These are phyloP conservation scores for Brachionus paranguensis DNA, from an alignment of 1,140 invertebrate species.

Conservation along the genomic window DNA sequence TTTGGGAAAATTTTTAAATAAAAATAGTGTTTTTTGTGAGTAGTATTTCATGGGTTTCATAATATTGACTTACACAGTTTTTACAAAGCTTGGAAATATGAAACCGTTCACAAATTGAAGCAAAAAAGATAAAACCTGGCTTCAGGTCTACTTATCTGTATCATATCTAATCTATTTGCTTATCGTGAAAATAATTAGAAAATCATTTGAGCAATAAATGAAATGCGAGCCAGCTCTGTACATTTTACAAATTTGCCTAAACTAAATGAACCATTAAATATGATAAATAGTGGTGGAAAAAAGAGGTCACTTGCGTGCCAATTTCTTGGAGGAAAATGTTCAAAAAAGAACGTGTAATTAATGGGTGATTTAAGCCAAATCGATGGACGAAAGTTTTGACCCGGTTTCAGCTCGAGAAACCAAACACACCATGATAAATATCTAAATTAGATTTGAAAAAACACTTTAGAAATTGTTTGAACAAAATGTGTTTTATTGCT, in stretches of 20 bases:
- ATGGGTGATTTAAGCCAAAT: not conserved
- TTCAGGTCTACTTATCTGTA: not conserved
- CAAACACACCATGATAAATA: not conserved
- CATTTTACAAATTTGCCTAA: slow-evolving; percentile 18
- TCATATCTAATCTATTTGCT: slow-evolving; percentile 24
- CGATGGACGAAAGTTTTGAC: not conserved
- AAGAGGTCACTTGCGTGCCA: not conserved
- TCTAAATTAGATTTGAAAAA: not conserved
- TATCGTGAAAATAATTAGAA: not conserved
- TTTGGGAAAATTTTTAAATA: not conserved
- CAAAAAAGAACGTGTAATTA: not conserved
- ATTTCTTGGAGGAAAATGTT: not conserved
- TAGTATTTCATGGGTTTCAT: not conserved
- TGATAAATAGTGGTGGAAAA: not conserved
- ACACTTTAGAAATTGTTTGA: not conserved
- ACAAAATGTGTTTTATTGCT: not conserved
- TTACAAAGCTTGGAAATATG: not conserved
- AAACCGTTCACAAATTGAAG: not conserved
- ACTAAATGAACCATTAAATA: slow-evolving; percentile 31
- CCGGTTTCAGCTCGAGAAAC: not conserved
- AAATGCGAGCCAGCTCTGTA: not conserved
- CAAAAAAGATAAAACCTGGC: not conserved
- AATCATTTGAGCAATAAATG: slow-evolving; percentile 13
- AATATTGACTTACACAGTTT: not conserved
- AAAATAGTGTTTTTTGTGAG: not conserved